Base-by-base conservation (phyloP, 2,113 vertebrate species). In the Lichenostomus cassidix region DNA sequence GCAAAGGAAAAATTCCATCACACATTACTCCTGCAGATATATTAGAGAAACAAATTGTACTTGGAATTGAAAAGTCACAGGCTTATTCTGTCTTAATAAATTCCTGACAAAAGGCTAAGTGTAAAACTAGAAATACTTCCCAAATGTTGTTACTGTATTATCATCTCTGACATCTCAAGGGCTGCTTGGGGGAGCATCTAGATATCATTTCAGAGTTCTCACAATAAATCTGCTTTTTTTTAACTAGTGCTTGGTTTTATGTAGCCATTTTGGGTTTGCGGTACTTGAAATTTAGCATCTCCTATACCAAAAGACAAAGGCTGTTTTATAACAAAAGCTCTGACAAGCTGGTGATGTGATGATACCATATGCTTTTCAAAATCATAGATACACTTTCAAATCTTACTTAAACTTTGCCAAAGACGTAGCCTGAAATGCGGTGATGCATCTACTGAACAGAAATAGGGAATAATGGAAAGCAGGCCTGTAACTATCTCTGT, bases 1-100 rank as follows among this genome's bases (percentile, higher is more conserved):
- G 85, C 95, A 98, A 97, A 98, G 98, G 98, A 99, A 99, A 98
- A 98, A 99, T 99, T 99, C 98, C 98, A 99, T 99, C 99, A 99
- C 98, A 98, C 98, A 98, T 98, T 99, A 98, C 98, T 98, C 97
- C 98, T 80, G 96, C 94, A 98, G 98, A 98, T 99, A 98, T 98
- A 99, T 99, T 99, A 99, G 98, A 98, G 99, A 99, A 99, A 99
- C 99, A 99, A 99, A 99, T 99, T 99, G 99, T 99, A 98, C 98
- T 98, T 97, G 98, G 98, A 99, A 99, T 99, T 99, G 99, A 99
- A 99, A 99, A 99, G 99, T 99, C 99, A 99, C 98, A 98, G 97
- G 98, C 98, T 99, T 99, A 99, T 99, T 99, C 98, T 98, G 97
- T 99, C 98, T 99, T 99, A 99, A 99, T 99, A 99, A 99, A 99